Evolutionary conservation across 2,888 invertebrate genomes (phyloP).

Genomic region (Unio delphinus): DNA sequence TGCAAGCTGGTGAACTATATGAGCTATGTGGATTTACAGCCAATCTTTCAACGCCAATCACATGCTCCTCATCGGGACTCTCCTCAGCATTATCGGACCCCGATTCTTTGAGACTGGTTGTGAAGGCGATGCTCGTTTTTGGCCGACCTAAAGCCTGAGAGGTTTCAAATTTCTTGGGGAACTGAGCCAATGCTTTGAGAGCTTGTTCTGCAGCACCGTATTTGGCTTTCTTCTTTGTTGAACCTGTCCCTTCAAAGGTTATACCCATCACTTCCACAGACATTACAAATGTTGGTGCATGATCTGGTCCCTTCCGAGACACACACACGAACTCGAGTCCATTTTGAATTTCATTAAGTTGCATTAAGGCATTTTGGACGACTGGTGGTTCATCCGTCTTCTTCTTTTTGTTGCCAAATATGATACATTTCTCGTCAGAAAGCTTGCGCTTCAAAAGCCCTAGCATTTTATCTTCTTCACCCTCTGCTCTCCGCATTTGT

Average conservation of each 20-base stretch:
- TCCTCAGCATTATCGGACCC: constrained; percentile 53
- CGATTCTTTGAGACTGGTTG: constrained; percentile 32
- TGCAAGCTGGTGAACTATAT: constrained; percentile 7
- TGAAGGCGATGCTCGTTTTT: constrained; percentile 73
- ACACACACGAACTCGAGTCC: constrained; percentile 84
- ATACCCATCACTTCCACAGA: constrained; percentile 79
- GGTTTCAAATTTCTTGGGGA: constrained; percentile 75
- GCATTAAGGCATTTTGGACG: constrained; percentile 66
- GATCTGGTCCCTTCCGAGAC: constrained; percentile 87
- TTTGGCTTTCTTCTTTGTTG: constrained; percentile 82
- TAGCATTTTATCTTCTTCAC: constrained; percentile 34
- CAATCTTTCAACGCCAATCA: too few species aligned
- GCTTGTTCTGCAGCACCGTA: constrained; percentile 74
- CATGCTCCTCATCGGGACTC: neutral
- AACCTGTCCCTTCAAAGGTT: constrained; percentile 78
- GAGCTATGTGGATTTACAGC: neutral
- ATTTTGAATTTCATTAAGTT: constrained; percentile 86
- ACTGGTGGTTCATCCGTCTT: constrained; percentile 30
- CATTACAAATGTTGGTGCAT: constrained; percentile 89
- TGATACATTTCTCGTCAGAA: constrained; percentile 22
- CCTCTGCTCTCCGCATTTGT: constrained; percentile 3
- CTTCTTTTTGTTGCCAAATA: constrained; percentile 37
- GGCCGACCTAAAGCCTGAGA: constrained; percentile 59
- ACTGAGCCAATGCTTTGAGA: constrained; percentile 61
- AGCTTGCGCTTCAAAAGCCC: constrained; percentile 40